Evolutionary conservation across 2,888 invertebrate genomes (phyloP).

Genomic region (Microctonus aethiopoides): DNA sequence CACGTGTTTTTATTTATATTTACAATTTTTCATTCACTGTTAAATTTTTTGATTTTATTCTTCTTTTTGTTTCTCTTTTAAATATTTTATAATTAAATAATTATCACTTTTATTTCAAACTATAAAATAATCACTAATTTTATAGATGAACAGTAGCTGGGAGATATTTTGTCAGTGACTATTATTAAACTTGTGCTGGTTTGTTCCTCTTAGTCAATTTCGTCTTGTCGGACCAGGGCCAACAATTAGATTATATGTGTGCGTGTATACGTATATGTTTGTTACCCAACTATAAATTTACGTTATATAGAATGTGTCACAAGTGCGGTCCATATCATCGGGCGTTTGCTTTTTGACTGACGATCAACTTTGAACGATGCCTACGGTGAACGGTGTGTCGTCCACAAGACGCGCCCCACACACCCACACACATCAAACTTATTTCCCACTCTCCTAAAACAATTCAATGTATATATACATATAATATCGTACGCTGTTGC

Average conservation of each 20-base stretch:
- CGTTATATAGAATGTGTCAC: constrained; percentile 2
- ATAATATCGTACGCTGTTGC: neutral
- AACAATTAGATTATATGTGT: constrained; percentile 5
- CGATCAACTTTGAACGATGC: constrained; percentile 41
- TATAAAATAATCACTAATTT: neutral
- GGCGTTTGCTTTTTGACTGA: constrained; percentile 61
- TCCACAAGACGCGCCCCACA: constrained; percentile 44
- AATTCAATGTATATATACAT: neutral
- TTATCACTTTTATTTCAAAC: neutral
- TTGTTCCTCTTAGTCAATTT: constrained; percentile 37
- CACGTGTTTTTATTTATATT: too few relatives aligned
- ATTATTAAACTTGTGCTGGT: neutral
- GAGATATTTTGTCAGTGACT: neutral
- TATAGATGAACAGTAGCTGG: neutral
- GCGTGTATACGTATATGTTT: constrained; percentile 3
- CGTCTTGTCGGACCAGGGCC: neutral
- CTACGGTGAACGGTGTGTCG: constrained; percentile 44
- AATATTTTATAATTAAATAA: neutral
- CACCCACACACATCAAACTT: constrained; percentile 21
- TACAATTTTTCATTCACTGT: neutral
- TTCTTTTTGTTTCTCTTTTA: too few relatives aligned
- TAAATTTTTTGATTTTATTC: neutral
- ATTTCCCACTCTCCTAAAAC: constrained; percentile 6
- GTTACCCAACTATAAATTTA: constrained; percentile 30
- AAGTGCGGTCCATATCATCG: constrained; percentile 43